A percentile compares a stretch with the other conserved stretches of the same genome.
These are phyloP conservation scores for Acipenser ruthenus DNA, from an alignment of 2,797 vertebrate species.

Conservation along the genomic window DNA sequence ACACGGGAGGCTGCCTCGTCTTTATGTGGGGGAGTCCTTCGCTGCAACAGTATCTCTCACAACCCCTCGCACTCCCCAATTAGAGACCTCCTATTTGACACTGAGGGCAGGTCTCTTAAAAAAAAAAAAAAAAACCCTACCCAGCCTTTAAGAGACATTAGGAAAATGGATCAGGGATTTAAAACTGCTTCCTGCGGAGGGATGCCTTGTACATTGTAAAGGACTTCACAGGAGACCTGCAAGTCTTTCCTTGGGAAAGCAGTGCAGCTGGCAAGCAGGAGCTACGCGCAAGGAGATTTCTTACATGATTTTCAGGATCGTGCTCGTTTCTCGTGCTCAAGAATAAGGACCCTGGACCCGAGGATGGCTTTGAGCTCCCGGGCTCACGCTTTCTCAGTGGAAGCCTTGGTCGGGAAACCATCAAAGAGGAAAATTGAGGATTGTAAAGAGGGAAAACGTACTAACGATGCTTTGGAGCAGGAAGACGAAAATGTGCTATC, in stretches of 20 bases:
- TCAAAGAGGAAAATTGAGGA: slow-evolving; percentile 61
- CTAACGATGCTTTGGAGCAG: slow-evolving; percentile 27
- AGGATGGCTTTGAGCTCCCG: slow-evolving; percentile 77
- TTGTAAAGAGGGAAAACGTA: slow-evolving; percentile 33
- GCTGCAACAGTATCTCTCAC: slow-evolving; percentile 19
- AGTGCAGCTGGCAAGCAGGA: too few species aligned
- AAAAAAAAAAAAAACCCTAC: slow-evolving; percentile 18
- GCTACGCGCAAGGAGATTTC: too few species aligned
- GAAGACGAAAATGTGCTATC: slow-evolving; percentile 10
- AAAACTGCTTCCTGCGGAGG: slow-evolving; percentile 22
- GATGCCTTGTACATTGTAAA: slow-evolving; percentile 21
- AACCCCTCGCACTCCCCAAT: slow-evolving; percentile 18
- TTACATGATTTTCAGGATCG: too few species aligned
- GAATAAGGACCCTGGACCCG: slow-evolving; percentile 5
- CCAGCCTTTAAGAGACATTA: slow-evolving; percentile 21
- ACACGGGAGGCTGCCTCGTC: slow-evolving; percentile 34
- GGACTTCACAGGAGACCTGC: slow-evolving; percentile 15
- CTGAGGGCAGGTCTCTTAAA: slow-evolving; percentile 26
- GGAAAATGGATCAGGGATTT: slow-evolving; percentile 28
- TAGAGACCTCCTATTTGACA: slow-evolving; percentile 21
- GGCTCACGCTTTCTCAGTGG: slow-evolving; percentile 83
- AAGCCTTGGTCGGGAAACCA: slow-evolving; percentile 72
- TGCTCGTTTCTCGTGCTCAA: too few species aligned
- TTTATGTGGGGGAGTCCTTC: slow-evolving; percentile 24
- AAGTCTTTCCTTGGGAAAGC: slow-evolving; percentile 9